Percentiles rank a stretch among this genome's conserved stretches.
phyloP scores from a whole-genome alignment of 2,797 vertebrate genomes.

The Sphenodon punctatus region DNA sequence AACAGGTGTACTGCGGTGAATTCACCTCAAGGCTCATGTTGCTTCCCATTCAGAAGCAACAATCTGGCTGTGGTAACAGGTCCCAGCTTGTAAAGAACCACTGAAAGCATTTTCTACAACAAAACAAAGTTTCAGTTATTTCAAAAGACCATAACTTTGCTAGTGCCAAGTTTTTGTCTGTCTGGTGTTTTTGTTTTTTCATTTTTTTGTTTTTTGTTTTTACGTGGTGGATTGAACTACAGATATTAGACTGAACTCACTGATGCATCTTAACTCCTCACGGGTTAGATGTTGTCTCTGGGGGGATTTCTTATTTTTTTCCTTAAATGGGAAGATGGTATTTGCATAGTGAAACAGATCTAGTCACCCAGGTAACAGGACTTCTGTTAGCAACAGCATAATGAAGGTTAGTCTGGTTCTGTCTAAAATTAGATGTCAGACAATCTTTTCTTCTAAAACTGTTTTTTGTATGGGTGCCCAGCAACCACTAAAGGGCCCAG shows the following conservation, averaged over 20 bases:
- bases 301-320: conserved; percentile 19
- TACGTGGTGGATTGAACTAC: not conserved
- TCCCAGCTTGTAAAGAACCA: not conserved
- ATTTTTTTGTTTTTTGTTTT: too few relatives aligned
- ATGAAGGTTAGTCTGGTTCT: conserved; percentile 49
- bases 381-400: conserved; percentile 58
- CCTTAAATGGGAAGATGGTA: conserved; percentile 68
- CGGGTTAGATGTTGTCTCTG: not conserved
- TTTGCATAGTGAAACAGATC: conserved; percentile 70
- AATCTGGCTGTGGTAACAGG: not conserved
- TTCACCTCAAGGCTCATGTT: not conserved
- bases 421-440: conserved; percentile 56
- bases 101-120: not conserved
- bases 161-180: too few relatives aligned
- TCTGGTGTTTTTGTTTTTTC: not conserved
- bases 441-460: conserved; percentile 38
- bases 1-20: not conserved
- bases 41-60: not conserved
- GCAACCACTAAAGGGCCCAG: fast-evolving
- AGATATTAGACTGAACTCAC: not conserved
- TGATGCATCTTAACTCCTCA: not conserved
- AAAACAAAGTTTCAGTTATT: not conserved
- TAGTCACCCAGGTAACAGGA: conserved; percentile 66
- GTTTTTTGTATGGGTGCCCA: not conserved
- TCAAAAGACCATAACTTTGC: not conserved